These are phyloP conservation scores for Mesoligia furuncula DNA, from an alignment of 2,888 invertebrate genomes.

Conservation along the genomic window DNA sequence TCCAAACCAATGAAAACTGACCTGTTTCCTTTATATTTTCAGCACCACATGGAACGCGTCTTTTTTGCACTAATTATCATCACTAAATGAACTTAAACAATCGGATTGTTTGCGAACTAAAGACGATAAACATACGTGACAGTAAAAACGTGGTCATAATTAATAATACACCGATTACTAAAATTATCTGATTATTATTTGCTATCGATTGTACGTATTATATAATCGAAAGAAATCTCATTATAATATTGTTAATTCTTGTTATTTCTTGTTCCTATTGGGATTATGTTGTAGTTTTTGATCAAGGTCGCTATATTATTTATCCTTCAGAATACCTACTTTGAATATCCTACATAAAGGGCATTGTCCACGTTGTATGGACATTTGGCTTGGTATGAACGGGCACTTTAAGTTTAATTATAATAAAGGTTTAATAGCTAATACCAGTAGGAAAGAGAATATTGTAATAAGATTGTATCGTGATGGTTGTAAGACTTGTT, in stretches of 20 bases:
- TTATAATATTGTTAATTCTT: not conserved
- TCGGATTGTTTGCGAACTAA: slow-evolving; percentile 44
- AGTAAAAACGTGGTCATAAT: slow-evolving; percentile 37
- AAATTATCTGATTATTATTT: slow-evolving; percentile 59
- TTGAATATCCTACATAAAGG: not conserved
- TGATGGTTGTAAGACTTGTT: no score
- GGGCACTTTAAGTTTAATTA: no score
- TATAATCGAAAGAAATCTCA: no score
- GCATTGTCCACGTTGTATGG: no score
- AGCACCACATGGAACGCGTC: slow-evolving; percentile 70
- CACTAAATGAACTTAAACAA: slow-evolving; percentile 68
- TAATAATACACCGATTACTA: slow-evolving; percentile 55
- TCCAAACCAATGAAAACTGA: slow-evolving; percentile 14
- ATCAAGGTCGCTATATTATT: not conserved
- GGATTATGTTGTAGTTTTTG: slow-evolving; percentile 16
- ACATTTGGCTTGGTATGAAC: no score
- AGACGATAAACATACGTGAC: slow-evolving; percentile 38
- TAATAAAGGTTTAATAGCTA: no score
- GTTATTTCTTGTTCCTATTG: slow-evolving; percentile 16
- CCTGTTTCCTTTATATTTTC: slow-evolving; percentile 48
- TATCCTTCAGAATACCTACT: not conserved
- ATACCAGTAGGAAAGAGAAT: no score
- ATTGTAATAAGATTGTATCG: no score
- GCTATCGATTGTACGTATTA: slow-evolving; percentile 20
- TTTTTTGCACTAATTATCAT: slow-evolving; percentile 70